phyloP scores from a whole-genome alignment of 2,797 vertebrate genomes.

The Eremophila alpestris region DNA sequence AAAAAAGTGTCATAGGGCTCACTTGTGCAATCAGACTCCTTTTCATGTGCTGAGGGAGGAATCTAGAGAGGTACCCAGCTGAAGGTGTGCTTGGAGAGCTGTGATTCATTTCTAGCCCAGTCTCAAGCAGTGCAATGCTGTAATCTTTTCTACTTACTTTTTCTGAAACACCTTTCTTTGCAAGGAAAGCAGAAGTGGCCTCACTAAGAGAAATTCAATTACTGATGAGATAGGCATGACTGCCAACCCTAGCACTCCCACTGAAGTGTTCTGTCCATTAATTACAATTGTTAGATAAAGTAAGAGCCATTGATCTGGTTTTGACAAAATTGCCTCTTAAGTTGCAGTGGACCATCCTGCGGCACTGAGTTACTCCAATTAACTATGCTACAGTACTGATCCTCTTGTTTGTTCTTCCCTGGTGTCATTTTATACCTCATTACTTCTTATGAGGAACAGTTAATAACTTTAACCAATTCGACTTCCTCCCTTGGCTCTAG shows the following conservation, averaged over 20 bases:
- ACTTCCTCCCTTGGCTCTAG: background rate
- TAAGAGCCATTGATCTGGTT: background rate
- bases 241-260: background rate
- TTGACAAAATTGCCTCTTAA: background rate
- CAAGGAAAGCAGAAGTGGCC: background rate
- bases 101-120: background rate
- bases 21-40: background rate
- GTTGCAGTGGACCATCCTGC: background rate
- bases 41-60: background rate
- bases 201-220: background rate
- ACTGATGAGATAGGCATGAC: background rate
- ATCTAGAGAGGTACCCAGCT: background rate
- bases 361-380: background rate
- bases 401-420: background rate
- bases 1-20: background rate
- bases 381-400: background rate
- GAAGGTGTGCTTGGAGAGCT: background rate
- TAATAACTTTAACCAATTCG: background rate
- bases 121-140: background rate
- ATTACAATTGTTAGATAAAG: background rate
- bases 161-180: background rate
- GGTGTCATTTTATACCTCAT: background rate
- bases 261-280: background rate
- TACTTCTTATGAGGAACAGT: background rate
- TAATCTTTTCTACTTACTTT: background rate